Percentiles rank a stretch among this genome's conserved stretches.
These are phyloP conservation scores for Zaprionus kolodkinae DNA, from an alignment of 1,140 invertebrate genomes.

Conservation along the genomic window DNA sequence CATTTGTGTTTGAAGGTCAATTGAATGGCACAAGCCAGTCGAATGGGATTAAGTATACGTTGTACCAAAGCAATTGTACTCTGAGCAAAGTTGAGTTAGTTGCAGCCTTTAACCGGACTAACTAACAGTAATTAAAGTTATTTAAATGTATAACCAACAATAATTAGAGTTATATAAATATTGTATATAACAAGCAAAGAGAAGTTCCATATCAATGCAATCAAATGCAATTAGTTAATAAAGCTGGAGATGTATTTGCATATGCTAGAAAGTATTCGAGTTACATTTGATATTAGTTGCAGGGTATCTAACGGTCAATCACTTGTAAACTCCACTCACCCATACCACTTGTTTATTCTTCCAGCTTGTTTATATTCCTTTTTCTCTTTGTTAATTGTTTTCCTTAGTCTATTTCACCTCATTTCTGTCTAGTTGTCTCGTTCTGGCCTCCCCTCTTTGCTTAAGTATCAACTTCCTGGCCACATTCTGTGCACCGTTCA, in stretches of 20 bases:
- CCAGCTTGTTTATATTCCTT: not conserved
- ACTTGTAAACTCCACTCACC: not conserved
- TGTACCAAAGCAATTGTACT: not conserved
- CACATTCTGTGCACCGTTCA: slow-evolving; percentile 68
- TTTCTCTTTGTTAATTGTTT: not conserved
- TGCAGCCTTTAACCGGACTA: not conserved
- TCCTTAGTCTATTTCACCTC: not conserved
- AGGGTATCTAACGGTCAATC: not conserved
- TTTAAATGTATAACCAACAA: not conserved
- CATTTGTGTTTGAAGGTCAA: slow-evolving; percentile 67
- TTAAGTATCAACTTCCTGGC: slow-evolving; percentile 61
- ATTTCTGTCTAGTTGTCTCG: slow-evolving; percentile 9
- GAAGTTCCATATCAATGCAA: not conserved
- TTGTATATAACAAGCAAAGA: not conserved
- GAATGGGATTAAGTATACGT: slow-evolving; percentile 23
- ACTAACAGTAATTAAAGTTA: not conserved
- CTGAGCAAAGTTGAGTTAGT: not conserved
- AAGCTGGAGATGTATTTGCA: not conserved
- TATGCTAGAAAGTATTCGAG: not conserved
- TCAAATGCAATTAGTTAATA: not conserved
- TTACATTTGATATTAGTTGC: not conserved
- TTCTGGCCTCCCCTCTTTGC: slow-evolving; percentile 3
- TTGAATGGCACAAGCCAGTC: slow-evolving; percentile 58
- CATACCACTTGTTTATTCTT: not conserved
- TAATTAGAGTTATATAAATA: not conserved